Base-by-base conservation (phyloP, 2,888 invertebrate species). In the Drosophila kokeensis region DNA sequence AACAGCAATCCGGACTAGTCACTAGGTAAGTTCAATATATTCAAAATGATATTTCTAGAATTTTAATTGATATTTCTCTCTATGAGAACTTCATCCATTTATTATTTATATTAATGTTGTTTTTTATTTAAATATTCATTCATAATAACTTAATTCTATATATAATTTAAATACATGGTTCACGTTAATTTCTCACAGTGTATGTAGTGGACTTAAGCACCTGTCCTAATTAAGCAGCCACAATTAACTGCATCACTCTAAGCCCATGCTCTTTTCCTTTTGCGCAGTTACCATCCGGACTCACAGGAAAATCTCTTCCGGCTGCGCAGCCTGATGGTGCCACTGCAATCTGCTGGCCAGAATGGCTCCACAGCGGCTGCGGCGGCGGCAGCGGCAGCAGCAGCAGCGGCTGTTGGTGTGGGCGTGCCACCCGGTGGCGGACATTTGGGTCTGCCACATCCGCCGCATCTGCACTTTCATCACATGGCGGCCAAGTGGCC, bases 241-340 rank as follows among this genome's bases (percentile, higher is more conserved):
- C 72, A 77, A 94, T 94, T 81, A 93, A 93, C 76, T 86, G 80
- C 73, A 54, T 70, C 42, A 74, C 63, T 63, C 66, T 66, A 64
- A 57, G 27, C 60, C 54, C 58, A 53, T 74, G 62, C 24, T 27
- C 53, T 61, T 42, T 40, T 27, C 42, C 45, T n/a, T 29, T 57
- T 21, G 18, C 34, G 8, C 71, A 96, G 96, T 82, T 94, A 94
- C 82, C 94, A 94, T 72, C 93, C 94, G 73, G 93, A 94, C 63
- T 94, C 94, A 32, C 94, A 94, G 61, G 95, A 95, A 87, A 95
- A 95, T 83, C 93, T 95, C 81, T 94, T 95, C 90, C 93, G 95
- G 78, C 92, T 95, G 83, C 93, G 95, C 83, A 95, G 94, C 87
- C 93, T 95, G 76, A 94, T 95, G 92, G 94, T 92, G 72, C 93